Percentiles rank a stretch among this genome's conserved stretches.
Conservation (phyloP, 2,888 invertebrate species). For the Aquatica leii region DNA sequence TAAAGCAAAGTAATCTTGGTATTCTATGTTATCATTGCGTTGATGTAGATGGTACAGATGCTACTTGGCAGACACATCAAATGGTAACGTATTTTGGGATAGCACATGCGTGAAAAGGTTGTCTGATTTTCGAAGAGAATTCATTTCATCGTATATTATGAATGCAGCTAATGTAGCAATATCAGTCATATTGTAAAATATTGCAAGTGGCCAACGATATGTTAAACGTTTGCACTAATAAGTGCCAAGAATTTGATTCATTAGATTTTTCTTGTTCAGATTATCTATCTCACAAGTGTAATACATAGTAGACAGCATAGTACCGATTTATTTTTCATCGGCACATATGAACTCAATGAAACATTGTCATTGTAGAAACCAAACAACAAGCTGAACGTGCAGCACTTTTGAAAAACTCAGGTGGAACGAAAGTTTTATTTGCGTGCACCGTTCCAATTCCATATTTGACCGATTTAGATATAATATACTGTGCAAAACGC, state of each 20-base stretch:
- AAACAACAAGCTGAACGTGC: too few species aligned
- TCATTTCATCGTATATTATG: not conserved
- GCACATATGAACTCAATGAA: slow-evolving; percentile 4
- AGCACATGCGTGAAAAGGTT: too few species aligned
- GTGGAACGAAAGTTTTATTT: not conserved
- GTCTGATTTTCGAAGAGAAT: not conserved
- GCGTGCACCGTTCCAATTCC: not conserved
- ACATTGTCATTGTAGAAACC: too few species aligned
- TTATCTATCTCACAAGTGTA: not conserved
- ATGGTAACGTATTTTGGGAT: not conserved
- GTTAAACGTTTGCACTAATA: not conserved
- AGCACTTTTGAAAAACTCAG: slow-evolving; percentile 5
- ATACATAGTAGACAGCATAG: slow-evolving; percentile 3
- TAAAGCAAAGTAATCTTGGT: too few species aligned
- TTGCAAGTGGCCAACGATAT: too few species aligned
- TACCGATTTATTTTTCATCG: slow-evolving; percentile 3
- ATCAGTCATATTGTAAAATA: too few species aligned
- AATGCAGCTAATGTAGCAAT: too few species aligned
- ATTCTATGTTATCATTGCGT: too few species aligned
- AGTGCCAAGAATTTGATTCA: too few species aligned
- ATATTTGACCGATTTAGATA: not conserved
- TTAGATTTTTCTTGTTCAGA: slow-evolving; percentile 6
- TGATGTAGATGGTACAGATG: slow-evolving; percentile 3
- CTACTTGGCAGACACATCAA: not conserved
- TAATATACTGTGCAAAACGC: not conserved